A percentile compares a stretch with the other conserved stretches of the same genome.
phyloP scores from a whole-genome alignment of 2,113 vertebrate genomes.

The Cranoglanis bouderius region DNA sequence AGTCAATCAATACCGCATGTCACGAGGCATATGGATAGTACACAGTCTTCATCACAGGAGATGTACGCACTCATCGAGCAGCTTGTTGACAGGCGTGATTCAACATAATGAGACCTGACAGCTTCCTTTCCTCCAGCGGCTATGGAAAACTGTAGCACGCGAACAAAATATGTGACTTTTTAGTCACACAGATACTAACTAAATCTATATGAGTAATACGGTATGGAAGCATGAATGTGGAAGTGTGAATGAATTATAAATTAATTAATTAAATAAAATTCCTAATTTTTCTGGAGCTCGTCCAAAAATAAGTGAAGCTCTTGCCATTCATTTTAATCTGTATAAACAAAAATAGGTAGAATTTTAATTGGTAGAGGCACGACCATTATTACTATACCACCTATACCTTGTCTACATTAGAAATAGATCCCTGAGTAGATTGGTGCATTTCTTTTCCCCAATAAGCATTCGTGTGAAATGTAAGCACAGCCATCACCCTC shows the following conservation, averaged over 20 bases:
- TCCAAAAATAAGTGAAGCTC: not conserved
- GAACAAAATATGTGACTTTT: constrained; percentile 27
- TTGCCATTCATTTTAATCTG: not conserved
- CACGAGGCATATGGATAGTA: constrained; percentile 43
- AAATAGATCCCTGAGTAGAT: not conserved
- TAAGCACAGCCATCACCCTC: constrained; percentile 38
- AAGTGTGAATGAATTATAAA: constrained; percentile 20
- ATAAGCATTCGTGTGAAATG: constrained; percentile 37
- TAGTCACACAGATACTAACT: not conserved
- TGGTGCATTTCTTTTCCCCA: not conserved
- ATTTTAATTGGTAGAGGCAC: not conserved
- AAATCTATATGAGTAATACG: constrained; percentile 2
- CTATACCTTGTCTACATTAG: not conserved
- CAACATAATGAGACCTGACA: constrained; percentile 53
- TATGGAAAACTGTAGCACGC: constrained; percentile 31
- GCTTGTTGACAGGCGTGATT: constrained; percentile 52
- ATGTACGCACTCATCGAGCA: constrained; percentile 31
- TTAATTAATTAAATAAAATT: no score
- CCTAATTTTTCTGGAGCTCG: no score
- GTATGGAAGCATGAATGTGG: constrained; percentile 4
- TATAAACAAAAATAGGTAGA: not conserved
- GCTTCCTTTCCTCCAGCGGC: constrained; percentile 37
- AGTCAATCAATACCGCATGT: constrained; percentile 49
- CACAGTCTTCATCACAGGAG: constrained; percentile 49
- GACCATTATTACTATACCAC: not conserved